Base-by-base conservation (phyloP, 2,888 invertebrate genomes). In the Thereva nobilitata region DNA sequence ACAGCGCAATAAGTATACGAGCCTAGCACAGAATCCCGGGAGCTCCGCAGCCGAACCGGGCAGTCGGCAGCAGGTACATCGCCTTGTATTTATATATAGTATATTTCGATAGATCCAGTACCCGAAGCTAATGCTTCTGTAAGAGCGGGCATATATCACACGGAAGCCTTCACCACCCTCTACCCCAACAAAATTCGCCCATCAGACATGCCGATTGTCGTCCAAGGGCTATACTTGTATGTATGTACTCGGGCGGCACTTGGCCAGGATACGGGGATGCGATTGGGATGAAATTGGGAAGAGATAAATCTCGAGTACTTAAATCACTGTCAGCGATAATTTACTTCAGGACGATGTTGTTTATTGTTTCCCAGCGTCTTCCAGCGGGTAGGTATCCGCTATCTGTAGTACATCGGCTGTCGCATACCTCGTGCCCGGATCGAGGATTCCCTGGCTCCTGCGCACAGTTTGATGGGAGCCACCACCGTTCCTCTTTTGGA, bases 261-360 rank as follows among this genome's bases (percentile, higher is more conserved):
- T 61, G 23, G 61, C 61, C 41, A 61, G 61, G 9, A 23, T 23
- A 23, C 9, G 34, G 23, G 54, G 10, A 47, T 54, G 50, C 44
- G 59, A 67, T 38, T 38, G 53, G 61, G 52, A 53, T 68, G 66
- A 56, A 68, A 68, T 68, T 56, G 59, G 61, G 63, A 61, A 68
- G 52, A 68, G 68, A 68, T 68, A 68, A 54, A 68, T 68, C 59
- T 68, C 66, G 66, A 57, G 66, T 67, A 69, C 69, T 69, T 69
- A 69, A 69, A 69, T 69, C 69, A 69, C 64, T 67, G 67, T 69
- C 69, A 67, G 56, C 59, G 67, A 66, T 67, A 69, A 69, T 69
- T 67, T 67, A 69, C 69, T 67, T 59, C 40, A 54, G 59, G 45
- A 67, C 52, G 57, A 54, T 41, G 54, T 59, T 65, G 59, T 67